Evolutionary conservation across 1,140 invertebrate species (phyloP).

Genomic region (Polypedilum pembai): DNA sequence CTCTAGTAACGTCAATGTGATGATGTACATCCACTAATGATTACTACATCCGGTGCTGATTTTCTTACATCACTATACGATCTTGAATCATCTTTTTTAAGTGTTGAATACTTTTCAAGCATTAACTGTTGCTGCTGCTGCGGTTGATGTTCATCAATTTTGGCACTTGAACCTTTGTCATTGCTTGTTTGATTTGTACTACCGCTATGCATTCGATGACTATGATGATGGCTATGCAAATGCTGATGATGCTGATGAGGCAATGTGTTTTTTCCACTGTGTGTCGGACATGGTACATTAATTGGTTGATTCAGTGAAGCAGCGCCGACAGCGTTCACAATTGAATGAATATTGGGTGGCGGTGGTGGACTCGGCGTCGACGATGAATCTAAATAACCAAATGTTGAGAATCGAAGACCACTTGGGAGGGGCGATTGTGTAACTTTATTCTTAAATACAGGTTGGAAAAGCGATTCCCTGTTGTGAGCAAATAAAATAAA

Average conservation of each 20-base stretch:
- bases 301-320: too few species aligned
- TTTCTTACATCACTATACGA: constrained; percentile 50
- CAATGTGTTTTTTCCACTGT: constrained; percentile 21
- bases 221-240: constrained; percentile 30
- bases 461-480: constrained; percentile 21
- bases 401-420: constrained; percentile 45
- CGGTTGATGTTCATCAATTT: not conserved
- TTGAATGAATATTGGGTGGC: not conserved
- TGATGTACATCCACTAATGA: constrained; percentile 44
- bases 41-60: constrained; percentile 79
- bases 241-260: constrained; percentile 24
- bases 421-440: constrained; percentile 20
- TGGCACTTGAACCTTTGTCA: not conserved
- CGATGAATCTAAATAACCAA: constrained; percentile 44
- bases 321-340: not conserved
- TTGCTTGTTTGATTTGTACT: constrained; percentile 24
- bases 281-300: not conserved
- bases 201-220: not conserved
- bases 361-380: constrained; percentile 2
- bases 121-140: not conserved
- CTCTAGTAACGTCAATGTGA: not conserved
- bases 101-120: not conserved
- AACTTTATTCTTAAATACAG: constrained; percentile 25
- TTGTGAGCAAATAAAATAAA: constrained; percentile 34
- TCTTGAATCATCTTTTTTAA: constrained; percentile 34